phyloP scores from a whole-genome alignment of 2,797 vertebrate species.

The Hippopotamyrus pictus region DNA sequence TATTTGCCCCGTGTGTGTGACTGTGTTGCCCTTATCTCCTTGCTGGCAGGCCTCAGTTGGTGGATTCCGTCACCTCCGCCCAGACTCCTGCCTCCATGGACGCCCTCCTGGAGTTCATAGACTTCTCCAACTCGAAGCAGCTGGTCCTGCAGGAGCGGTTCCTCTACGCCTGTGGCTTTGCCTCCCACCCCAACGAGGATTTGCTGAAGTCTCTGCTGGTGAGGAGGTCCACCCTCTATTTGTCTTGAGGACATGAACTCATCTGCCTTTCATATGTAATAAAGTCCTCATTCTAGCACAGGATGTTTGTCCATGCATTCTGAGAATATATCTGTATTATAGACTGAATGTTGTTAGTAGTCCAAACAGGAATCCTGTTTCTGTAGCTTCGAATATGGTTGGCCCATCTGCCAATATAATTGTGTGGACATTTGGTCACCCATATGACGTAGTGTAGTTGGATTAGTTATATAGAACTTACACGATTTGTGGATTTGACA shows the following conservation, averaged over 20 bases:
- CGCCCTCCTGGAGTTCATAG: conserved; percentile 81
- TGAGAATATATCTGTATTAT: background rate
- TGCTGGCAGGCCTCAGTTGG: conserved; percentile 76
- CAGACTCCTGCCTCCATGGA: conserved; percentile 82
- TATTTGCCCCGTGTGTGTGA: background rate
- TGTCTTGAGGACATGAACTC: background rate
- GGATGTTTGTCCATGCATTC: background rate
- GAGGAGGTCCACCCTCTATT: conserved; percentile 42
- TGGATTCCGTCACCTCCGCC: conserved; percentile 85
- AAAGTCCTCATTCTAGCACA: background rate
- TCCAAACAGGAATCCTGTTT: background rate
- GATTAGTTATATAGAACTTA: background rate
- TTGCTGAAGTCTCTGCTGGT: conserved; percentile 81
- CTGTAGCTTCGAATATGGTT: background rate
- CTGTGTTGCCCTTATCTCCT: background rate
- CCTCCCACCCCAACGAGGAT: conserved; percentile 81
- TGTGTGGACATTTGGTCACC: background rate
- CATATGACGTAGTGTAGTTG: background rate
- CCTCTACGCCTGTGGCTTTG: conserved; percentile 89
- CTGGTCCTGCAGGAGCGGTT: conserved; percentile 84
- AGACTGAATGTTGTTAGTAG: background rate
- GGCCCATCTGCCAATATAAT: background rate
- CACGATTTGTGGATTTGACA: background rate
- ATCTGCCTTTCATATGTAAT: background rate
- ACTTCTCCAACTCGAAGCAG: conserved; percentile 78